Evolutionary conservation across 2,888 invertebrate species (phyloP).

Genomic region (Atherix ibis): DNA sequence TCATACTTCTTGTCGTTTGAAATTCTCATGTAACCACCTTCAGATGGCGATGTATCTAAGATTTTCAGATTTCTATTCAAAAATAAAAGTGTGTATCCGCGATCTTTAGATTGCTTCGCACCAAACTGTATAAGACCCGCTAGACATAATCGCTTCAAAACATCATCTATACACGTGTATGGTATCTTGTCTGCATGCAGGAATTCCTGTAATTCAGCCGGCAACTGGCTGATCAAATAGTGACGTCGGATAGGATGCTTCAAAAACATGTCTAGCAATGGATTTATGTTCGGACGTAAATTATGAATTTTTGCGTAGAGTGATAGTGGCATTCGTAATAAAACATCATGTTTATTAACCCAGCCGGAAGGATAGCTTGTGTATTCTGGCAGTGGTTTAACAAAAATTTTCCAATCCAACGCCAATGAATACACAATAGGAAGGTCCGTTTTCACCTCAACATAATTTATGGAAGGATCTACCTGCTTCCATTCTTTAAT

Average conservation of each 20-base stretch:
- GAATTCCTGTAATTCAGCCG: slow-evolving; percentile 24
- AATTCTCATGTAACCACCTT: slow-evolving; percentile 43
- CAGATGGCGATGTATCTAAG: slow-evolving; percentile 47
- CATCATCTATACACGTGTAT: slow-evolving; percentile 32
- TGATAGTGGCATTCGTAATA: slow-evolving; percentile 52
- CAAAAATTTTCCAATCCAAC: slow-evolving; percentile 54
- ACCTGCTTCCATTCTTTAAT: slow-evolving; percentile 20
- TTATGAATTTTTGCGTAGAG: slow-evolving; percentile 52
- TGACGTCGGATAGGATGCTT: slow-evolving; percentile 50
- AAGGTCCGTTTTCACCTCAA: slow-evolving; percentile 32
- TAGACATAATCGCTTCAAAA: slow-evolving; percentile 41
- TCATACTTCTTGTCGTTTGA: slow-evolving; percentile 41
- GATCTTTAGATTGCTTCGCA: slow-evolving; percentile 23
- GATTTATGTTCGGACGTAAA: slow-evolving; percentile 36
- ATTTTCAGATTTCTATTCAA: slow-evolving; percentile 45
- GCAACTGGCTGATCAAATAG: slow-evolving; percentile 44
- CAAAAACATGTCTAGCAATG: slow-evolving; percentile 40
- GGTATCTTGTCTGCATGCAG: slow-evolving; percentile 15
- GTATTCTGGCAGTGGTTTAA: slow-evolving; percentile 48
- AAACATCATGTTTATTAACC: slow-evolving; percentile 50
- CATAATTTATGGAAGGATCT: slow-evolving; percentile 24
- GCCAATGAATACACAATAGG: slow-evolving; percentile 35
- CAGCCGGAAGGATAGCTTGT: slow-evolving; percentile 46
- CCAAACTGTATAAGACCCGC: slow-evolving; percentile 56
- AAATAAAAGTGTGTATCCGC: slow-evolving; percentile 37